phyloP scores from a whole-genome alignment of 1,140 invertebrate species.

The Papilio polyxenes region DNA sequence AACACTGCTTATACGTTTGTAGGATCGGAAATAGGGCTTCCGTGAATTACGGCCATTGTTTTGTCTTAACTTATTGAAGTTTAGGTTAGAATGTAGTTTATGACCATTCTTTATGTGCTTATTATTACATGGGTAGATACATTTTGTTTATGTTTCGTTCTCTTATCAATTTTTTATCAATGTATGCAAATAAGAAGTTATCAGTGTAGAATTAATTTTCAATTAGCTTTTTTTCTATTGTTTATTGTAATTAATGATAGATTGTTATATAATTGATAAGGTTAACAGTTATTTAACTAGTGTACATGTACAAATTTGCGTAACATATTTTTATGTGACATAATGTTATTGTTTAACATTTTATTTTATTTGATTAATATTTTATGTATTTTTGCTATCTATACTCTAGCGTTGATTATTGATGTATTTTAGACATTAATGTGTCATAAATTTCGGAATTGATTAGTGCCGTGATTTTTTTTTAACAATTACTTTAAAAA shows the following conservation, averaged over 20 bases:
- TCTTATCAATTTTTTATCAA: background rate
- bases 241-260: background rate
- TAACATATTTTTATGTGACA: background rate
- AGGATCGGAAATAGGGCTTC: constrained; percentile 33
- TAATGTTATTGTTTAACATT: background rate
- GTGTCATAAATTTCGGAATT: background rate
- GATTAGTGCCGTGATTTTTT: background rate
- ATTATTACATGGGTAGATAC: background rate
- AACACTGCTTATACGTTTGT: constrained; percentile 6
- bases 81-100: constrained; percentile 28
- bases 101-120: background rate
- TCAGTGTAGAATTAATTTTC: background rate
- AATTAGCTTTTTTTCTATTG: background rate
- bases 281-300: background rate
- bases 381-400: background rate
- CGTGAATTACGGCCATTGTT: constrained; percentile 31
- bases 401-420: background rate
- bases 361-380: background rate
- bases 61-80: constrained; percentile 16
- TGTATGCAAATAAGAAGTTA: background rate
- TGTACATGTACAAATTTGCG: background rate
- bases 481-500: background rate
- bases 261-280: background rate
- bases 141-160: background rate
- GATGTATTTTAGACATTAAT: background rate